Percentiles rank a stretch among this genome's conserved stretches.
These are phyloP conservation scores for Xyliphius kryptos DNA, from an alignment of 2,113 vertebrate genomes.

Conservation along the genomic window DNA sequence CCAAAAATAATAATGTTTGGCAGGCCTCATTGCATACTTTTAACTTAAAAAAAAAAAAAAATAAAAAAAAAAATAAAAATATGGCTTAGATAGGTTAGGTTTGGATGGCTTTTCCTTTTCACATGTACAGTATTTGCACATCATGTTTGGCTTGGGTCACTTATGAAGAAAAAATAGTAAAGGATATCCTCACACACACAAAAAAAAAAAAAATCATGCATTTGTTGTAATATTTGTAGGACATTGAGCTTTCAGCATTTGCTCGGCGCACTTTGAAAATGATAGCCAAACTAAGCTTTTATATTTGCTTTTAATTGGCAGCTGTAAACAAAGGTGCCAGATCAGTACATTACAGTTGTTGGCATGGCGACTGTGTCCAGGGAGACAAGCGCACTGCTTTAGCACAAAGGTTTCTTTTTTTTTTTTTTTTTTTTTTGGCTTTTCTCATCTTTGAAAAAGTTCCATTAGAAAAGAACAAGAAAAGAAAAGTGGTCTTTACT, in stretches of 20 bases:
- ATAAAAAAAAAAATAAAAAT: too few species aligned
- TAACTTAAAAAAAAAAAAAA: too few species aligned
- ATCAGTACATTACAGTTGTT: slow-evolving; percentile 30
- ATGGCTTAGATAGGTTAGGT: too few species aligned
- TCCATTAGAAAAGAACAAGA: slow-evolving; percentile 7
- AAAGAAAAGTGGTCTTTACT: slow-evolving; percentile 12
- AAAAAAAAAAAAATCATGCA: too few species aligned
- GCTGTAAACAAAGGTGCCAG: slow-evolving; percentile 34
- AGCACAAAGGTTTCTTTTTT: slow-evolving; percentile 26
- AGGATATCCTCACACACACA: too few species aligned
- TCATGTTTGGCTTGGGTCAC: too few species aligned
- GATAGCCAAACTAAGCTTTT: slow-evolving; percentile 3
- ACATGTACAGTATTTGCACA: too few species aligned
- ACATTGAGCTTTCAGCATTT: not conserved
- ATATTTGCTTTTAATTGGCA: slow-evolving; percentile 38
- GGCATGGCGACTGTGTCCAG: slow-evolving; percentile 42
- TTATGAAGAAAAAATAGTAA: too few species aligned
- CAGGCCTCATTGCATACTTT: too few species aligned
- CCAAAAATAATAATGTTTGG: too few species aligned
- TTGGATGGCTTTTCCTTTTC: too few species aligned
- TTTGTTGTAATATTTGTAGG: not conserved
- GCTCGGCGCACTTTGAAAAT: slow-evolving; percentile 10
- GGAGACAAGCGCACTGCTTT: slow-evolving; percentile 30
- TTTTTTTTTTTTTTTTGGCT: too few species aligned
- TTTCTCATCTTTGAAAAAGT: slow-evolving; percentile 26